Percentiles rank a stretch among this genome's conserved stretches.
Evolutionary conservation across 2,113 vertebrate genomes (phyloP).

Genomic region (Colossoma macropomum): DNA sequence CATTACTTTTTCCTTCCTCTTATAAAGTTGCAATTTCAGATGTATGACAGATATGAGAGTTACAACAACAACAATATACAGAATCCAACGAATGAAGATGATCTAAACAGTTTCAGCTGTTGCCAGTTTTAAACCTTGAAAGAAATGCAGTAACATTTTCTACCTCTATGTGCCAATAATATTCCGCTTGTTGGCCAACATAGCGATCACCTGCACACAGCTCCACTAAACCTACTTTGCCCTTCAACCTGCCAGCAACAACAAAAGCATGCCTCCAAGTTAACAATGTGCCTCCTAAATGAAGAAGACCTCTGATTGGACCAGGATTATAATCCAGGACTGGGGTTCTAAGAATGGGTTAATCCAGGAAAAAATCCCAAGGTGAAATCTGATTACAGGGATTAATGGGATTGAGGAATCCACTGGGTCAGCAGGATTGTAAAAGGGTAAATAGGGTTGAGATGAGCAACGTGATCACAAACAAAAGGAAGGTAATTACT

Average conservation of each 20-base stretch:
- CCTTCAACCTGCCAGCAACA: neutral
- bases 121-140: neutral
- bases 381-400: conserved; percentile 72
- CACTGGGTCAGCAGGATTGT: conserved; percentile 67
- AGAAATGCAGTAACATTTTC: neutral
- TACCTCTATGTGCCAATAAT: neutral
- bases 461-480: neutral
- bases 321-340: conserved; percentile 66
- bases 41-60: too few species aligned
- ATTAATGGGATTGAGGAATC: conserved; percentile 69
- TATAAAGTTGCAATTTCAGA: too few species aligned
- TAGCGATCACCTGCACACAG: neutral
- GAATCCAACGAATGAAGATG: too few species aligned
- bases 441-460: conserved; percentile 4
- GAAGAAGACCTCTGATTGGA: conserved; percentile 50
- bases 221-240: neutral
- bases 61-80: too few species aligned
- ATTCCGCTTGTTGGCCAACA: neutral
- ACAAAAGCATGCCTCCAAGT: neutral
- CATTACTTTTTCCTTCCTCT: too few species aligned
- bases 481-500: conserved; percentile 25
- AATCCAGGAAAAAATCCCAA: conserved; percentile 69
- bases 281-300: conserved; percentile 17
- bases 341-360: conserved; percentile 66
- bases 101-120: neutral